phyloP scores from a whole-genome alignment of 2,797 vertebrate species.

The Mus caroli region DNA sequence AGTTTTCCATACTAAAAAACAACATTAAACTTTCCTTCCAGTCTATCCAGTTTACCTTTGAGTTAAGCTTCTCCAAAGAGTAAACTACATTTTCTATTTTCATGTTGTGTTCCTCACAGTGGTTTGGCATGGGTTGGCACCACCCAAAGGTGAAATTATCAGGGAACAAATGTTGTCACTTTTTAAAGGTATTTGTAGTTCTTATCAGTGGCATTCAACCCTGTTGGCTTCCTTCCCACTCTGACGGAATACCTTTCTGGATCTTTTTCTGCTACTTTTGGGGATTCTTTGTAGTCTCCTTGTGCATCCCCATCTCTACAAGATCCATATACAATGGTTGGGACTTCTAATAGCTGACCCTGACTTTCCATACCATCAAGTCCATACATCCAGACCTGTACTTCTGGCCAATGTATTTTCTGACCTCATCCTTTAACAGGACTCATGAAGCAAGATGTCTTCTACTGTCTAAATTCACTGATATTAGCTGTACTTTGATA shows the following conservation, averaged over 20 bases:
- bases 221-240: background rate
- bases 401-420: background rate
- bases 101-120: background rate
- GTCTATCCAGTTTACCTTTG: background rate
- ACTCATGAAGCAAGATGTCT: background rate
- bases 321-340: background rate
- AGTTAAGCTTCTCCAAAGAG: background rate
- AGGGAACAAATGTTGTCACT: background rate
- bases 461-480: background rate
- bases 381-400: background rate
- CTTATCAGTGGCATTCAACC: background rate
- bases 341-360: background rate
- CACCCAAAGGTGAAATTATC: background rate
- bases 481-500: background rate
- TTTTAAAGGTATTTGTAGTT: background rate
- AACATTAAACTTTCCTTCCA: background rate
- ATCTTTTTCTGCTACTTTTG: background rate
- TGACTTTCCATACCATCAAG: no score
- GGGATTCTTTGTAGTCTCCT: background rate
- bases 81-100: background rate
- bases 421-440: background rate
- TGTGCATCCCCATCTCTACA: background rate
- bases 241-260: background rate
- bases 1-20: background rate
- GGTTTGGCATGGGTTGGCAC: background rate